phyloP scores from a whole-genome alignment of 2,113 vertebrate species.

The Spermophilus dauricus region DNA sequence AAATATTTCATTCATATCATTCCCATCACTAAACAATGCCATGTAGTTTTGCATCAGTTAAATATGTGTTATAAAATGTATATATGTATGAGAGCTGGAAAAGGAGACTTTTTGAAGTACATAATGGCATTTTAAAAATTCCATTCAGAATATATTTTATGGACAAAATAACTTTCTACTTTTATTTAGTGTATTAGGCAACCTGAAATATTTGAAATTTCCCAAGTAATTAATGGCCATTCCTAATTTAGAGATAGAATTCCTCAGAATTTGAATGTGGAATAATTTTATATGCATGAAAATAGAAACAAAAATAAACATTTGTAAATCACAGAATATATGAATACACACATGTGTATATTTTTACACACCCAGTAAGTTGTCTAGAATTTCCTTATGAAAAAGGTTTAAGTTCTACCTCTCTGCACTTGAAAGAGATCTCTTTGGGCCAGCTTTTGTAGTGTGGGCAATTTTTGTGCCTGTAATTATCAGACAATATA shows the following conservation, averaged over 20 bases:
- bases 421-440: constrained; percentile 14
- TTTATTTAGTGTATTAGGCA: constrained; percentile 29
- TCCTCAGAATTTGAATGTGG: constrained; percentile 36
- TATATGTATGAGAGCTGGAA: background rate
- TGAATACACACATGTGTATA: background rate
- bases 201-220: constrained; percentile 46
- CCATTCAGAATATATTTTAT: constrained; percentile 14
- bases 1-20: background rate
- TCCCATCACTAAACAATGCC: background rate
- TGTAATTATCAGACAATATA: constrained; percentile 60
- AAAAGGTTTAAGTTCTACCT: constrained; percentile 16
- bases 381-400: constrained; percentile 34
- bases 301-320: constrained; percentile 18
- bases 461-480: constrained; percentile 45
- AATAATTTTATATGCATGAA: constrained; percentile 30
- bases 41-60: background rate
- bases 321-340: background rate
- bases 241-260: background rate
- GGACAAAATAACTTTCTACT: background rate
- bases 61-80: background rate
- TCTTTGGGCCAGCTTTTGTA: constrained; percentile 45
- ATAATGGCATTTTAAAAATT: constrained; percentile 15
- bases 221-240: constrained; percentile 4
- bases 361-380: background rate
- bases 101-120: background rate